These are phyloP conservation scores for Ganaspis sp. DNA, from an alignment of 1,140 invertebrate species.

Conservation along the genomic window DNA sequence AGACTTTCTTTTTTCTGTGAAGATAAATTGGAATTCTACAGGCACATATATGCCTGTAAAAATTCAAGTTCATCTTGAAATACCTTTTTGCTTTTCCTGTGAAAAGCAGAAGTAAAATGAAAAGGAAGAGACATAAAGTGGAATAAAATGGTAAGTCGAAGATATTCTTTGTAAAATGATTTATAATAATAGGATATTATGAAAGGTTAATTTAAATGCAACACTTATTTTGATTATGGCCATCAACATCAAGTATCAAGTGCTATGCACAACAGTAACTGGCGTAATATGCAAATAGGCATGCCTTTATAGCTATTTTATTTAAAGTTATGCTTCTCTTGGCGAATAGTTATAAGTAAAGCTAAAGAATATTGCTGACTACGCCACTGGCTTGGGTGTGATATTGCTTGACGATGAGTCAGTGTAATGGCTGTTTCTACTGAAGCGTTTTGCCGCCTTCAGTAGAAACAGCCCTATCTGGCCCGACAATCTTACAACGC, in stretches of 20 bases:
- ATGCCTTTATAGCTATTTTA: neutral
- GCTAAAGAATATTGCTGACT: neutral
- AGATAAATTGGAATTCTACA: too few species aligned
- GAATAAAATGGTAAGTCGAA: too few species aligned
- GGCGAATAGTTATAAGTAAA: neutral
- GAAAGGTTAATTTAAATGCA: neutral
- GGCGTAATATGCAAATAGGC: neutral
- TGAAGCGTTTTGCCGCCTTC: conserved; percentile 14
- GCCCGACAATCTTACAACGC: conserved; percentile 4
- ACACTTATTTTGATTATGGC: neutral
- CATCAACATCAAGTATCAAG: neutral
- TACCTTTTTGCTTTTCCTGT: too few species aligned
- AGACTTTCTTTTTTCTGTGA: too few species aligned
- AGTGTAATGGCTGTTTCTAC: conserved; percentile 17
- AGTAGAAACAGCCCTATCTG: conserved; percentile 26
- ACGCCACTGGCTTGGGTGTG: conserved; percentile 18
- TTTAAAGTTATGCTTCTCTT: neutral
- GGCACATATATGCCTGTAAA: too few species aligned
- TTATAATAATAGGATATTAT: neutral
- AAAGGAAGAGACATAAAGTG: conserved; percentile 11
- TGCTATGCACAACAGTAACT: neutral
- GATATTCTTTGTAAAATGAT: too few species aligned
- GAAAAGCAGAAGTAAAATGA: conserved; percentile 17
- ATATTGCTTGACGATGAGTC: conserved; percentile 29
- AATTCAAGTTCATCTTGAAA: too few species aligned